Conservation (phyloP, 2,113 vertebrate genomes). For the Reinhardtius hippoglossoides region DNA sequence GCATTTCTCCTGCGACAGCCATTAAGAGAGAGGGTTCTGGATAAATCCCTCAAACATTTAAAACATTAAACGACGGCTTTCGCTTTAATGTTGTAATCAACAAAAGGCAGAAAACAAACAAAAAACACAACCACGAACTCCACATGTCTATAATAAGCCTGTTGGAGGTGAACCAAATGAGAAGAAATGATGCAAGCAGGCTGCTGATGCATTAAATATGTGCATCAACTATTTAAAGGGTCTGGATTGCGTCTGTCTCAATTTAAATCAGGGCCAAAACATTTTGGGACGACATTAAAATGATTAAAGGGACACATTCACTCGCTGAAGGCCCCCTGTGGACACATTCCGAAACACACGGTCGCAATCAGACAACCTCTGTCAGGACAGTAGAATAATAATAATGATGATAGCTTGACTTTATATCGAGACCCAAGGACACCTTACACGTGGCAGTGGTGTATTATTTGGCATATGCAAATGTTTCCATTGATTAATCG, state of each 20-base stretch:
- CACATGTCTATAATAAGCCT: conserved; percentile 29
- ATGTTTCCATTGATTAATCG: not conserved
- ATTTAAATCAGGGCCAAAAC: conserved; percentile 36
- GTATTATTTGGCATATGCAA: not conserved
- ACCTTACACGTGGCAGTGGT: not conserved
- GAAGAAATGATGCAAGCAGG: conserved; percentile 53
- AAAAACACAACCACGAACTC: conserved; percentile 22
- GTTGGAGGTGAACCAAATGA: conserved; percentile 63
- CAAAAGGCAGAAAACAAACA: conserved; percentile 37
- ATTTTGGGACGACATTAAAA: conserved; percentile 49
- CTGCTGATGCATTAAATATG: conserved; percentile 65
- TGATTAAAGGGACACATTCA: conserved; percentile 39
- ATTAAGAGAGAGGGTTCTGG: conserved; percentile 16
- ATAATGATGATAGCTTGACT: not conserved
- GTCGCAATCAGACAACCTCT: not conserved
- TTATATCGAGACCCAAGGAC: too few species aligned
- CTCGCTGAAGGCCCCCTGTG: conserved; percentile 15
- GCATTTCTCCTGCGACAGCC: conserved; percentile 7
- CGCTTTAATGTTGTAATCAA: conserved; percentile 34
- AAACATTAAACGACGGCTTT: conserved; percentile 23
- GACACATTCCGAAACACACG: conserved; percentile 15
- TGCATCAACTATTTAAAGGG: conserved; percentile 63
- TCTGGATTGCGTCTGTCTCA: conserved; percentile 39
- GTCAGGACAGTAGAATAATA: too few species aligned
- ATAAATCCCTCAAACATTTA: conserved; percentile 29